A percentile compares a stretch with the other conserved stretches of the same genome.
phyloP scores from a whole-genome alignment of 2,113 vertebrate genomes.

The Psittacula cyanocephala region DNA sequence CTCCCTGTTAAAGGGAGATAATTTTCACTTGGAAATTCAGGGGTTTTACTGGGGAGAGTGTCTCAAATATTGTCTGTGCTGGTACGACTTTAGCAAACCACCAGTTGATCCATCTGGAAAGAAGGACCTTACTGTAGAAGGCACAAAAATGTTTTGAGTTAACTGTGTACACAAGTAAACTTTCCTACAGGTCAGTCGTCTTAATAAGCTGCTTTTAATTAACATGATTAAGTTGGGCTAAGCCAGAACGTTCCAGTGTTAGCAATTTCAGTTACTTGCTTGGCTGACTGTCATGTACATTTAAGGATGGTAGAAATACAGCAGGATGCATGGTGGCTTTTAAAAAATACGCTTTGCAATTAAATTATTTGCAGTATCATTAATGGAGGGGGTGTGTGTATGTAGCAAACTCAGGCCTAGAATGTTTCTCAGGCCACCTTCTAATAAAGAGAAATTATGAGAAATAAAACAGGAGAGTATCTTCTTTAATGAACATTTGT shows the following conservation, averaged over 20 bases:
- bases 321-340: neutral
- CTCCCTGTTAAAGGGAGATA: neutral
- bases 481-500: slow-evolving; percentile 5
- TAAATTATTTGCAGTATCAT: neutral
- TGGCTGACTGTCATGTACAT: neutral
- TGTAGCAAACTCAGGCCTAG: neutral
- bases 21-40: neutral
- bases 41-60: neutral
- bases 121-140: neutral
- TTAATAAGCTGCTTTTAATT: neutral
- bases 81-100: neutral
- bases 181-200: neutral
- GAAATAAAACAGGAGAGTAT: neutral
- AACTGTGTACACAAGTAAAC: neutral
- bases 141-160: neutral
- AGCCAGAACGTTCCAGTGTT: neutral
- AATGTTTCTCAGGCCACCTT: neutral
- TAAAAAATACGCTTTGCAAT: neutral
- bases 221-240: neutral
- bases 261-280: neutral
- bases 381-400: neutral
- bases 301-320: neutral
- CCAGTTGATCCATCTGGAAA: neutral
- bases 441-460: neutral
- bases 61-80: neutral